Conservation (phyloP, 2,888 invertebrate genomes). For the Bembecia ichneumoniformis region DNA sequence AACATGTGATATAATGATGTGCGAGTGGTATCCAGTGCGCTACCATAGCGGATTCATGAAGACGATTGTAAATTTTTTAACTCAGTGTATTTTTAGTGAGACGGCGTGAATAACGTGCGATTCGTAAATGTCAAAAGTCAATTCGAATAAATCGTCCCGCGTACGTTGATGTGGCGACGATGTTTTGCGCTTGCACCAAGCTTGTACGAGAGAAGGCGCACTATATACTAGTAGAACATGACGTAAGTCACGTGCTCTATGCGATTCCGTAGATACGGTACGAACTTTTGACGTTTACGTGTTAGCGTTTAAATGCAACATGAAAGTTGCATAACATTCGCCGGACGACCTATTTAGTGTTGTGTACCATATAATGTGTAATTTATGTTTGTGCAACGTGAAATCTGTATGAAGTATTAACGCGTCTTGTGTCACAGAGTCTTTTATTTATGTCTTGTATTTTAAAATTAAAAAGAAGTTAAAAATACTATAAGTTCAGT, state of each 20-base stretch:
- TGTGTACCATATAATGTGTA: neutral
- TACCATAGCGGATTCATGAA: constrained; percentile 59
- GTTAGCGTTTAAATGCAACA: constrained; percentile 1
- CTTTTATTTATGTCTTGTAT: too few relatives aligned
- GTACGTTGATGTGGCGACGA: constrained; percentile 25
- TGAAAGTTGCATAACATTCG: neutral
- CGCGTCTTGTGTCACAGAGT: neutral
- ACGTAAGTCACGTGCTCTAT: constrained; percentile 52
- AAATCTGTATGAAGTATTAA: neutral
- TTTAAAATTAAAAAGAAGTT: too few relatives aligned
- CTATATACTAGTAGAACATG: constrained; percentile 50
- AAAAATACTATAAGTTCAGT: too few relatives aligned
- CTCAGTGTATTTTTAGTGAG: constrained; percentile 65
- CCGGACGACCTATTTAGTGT: neutral
- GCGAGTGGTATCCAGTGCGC: constrained; percentile 57
- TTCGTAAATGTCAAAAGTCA: constrained; percentile 65
- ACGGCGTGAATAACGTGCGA: constrained; percentile 60
- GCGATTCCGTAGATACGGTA: constrained; percentile 10
- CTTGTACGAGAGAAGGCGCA: constrained; percentile 54
- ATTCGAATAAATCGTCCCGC: constrained; percentile 18
- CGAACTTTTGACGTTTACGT: constrained; percentile 59
- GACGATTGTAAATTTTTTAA: constrained; percentile 60
- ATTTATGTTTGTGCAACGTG: neutral
- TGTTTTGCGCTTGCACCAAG: constrained; percentile 61
- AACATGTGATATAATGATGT: constrained; percentile 68